phyloP scores from a whole-genome alignment of 2,888 invertebrate genomes.

The Lycia hirtaria region DNA sequence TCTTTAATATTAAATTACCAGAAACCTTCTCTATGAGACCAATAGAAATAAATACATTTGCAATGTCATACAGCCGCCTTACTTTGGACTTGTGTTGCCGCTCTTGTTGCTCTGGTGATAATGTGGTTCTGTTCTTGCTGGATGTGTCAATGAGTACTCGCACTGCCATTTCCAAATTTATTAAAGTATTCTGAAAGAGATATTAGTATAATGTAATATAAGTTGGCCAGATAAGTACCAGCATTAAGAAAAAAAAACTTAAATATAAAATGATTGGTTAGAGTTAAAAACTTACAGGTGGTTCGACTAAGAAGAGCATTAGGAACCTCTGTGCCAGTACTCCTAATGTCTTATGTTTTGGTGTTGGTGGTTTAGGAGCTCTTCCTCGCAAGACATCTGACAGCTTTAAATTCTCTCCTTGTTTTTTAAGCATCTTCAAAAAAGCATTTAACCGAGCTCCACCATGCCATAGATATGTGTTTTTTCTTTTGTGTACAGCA shows the following conservation, averaged over 20 bases:
- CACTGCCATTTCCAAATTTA: slow-evolving; percentile 89
- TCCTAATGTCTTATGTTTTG: slow-evolving; percentile 88
- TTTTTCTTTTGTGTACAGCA: slow-evolving; percentile 88
- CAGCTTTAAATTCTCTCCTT: slow-evolving; percentile 82
- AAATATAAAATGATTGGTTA: too few species aligned
- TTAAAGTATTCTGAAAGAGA: slow-evolving; percentile 84
- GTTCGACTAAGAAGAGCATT: slow-evolving; percentile 88
- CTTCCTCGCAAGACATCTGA: slow-evolving; percentile 81
- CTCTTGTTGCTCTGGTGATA: slow-evolving; percentile 80
- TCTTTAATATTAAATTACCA: slow-evolving; percentile 85
- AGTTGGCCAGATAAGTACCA: too few species aligned
- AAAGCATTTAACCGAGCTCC: slow-evolving; percentile 86
- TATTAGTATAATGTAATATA: slow-evolving; percentile 25
- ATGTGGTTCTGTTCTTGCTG: slow-evolving; percentile 76
- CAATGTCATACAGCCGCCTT: slow-evolving; percentile 91
- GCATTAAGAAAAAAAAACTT: too few species aligned
- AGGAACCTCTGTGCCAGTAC: slow-evolving; percentile 89
- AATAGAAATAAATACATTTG: slow-evolving; percentile 91
- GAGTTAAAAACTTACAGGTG: slow-evolving; percentile 79
- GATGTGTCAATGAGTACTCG: slow-evolving; percentile 85
- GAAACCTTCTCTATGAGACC: slow-evolving; percentile 89
- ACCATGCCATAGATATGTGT: slow-evolving; percentile 89
- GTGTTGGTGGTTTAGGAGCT: slow-evolving; percentile 77
- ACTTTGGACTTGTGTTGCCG: slow-evolving; percentile 88
- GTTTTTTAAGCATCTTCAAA: slow-evolving; percentile 86